Evolutionary conservation across 2,797 vertebrate species (phyloP), one percentile per base, ranked within the genome.

Genomic region (Sebastes glaucus): DNA sequence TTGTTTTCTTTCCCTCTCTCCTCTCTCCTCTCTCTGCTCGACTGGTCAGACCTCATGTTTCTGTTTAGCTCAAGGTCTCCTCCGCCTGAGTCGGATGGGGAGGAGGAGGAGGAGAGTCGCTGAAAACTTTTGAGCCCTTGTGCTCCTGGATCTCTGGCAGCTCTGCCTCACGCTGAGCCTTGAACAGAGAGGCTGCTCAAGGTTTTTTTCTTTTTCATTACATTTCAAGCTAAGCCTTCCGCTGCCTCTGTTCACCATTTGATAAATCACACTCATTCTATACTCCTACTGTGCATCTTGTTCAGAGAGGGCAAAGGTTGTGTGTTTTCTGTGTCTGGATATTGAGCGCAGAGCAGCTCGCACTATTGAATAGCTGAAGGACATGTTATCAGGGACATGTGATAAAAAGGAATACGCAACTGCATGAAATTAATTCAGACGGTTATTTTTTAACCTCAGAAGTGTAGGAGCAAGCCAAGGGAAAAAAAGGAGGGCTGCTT

Each of bases 41-140:
- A 52, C 61, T 71, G 78, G 66, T 56, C 65, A 22, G 74, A 27
- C 46, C 49, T 77, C 56, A 1, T 62, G 63, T 74, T 86, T 87
- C 71, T 80, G 75, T 78, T 78, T 70, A 30, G 69, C 78, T 79
- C 89, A 85, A 86, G 89, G 87, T 84, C 81, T 84, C 81, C 80
- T 80, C 30, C n/a, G 27, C 16, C 22, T 1, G 16, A 64, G 62
- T 10, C 6, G 38, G 77, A 80, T 38, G 49, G 0, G 28, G 66
- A 66, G 74, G 61, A 18, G 56, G 20, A 52, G 46, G 49, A 53
- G 49, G 8, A 66, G 69, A 59, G 59, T 65, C 0, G 4, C 53
- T 80, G 65, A 87, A 80, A 75, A 80, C 30, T 81, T 64, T 28
- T 9, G 27, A 76, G 55, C 5, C 70, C 75, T 75, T 76, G 57